Base-by-base conservation (phyloP, 2,888 invertebrate species). In the Ormyrus pomaceus region DNA sequence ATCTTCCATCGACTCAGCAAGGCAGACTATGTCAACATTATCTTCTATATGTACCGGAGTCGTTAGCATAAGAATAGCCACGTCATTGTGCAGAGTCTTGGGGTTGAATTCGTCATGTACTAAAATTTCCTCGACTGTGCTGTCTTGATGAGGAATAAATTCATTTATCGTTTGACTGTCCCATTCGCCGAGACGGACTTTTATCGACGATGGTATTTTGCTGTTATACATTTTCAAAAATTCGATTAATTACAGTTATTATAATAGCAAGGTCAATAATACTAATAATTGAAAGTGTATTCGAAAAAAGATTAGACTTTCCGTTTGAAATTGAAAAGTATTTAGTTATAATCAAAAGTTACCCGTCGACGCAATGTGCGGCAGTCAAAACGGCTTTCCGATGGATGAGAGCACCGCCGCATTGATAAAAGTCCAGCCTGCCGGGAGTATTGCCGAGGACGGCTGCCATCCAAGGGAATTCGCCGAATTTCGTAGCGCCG, bases 391-490 rank as follows among this genome's bases (percentile, higher is more conserved):
- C 95, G 0, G 95, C 95, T 73, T 92, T 92, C 0, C 95, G 94
- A 82, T 95, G 95, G 83, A 97, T 95, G 6, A 97, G 91, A 0
- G 96, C 94, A 0, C 96, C 97, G 0, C 96, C 97, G 58, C 96
- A 96, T 34, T 95, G 92, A 89, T 95, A 96, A 53, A 93, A 91
- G 84, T 92, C 91, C 0, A 89, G 87, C 81, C 93, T 93, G 80
- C 93, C 92, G 65, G 4, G 2, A 10, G 11, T 51, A 10, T 9
- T 62, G 2, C 92, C 92, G 84, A 95, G 89, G 46, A 96, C 91
- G 0, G 95, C 95, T 0, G 95, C 94, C 94, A 96, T 95, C 96
- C 96, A 96, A 0, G 96, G 95, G 87, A 95, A 96, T 89, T 96
- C 96, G 0, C 94, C 96, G 83, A 94, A 96, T 85, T 95, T 93